Percentiles rank a stretch among this genome's conserved stretches.
phyloP scores from a whole-genome alignment of 2,113 vertebrate genomes.

The Heliornis fulica region DNA sequence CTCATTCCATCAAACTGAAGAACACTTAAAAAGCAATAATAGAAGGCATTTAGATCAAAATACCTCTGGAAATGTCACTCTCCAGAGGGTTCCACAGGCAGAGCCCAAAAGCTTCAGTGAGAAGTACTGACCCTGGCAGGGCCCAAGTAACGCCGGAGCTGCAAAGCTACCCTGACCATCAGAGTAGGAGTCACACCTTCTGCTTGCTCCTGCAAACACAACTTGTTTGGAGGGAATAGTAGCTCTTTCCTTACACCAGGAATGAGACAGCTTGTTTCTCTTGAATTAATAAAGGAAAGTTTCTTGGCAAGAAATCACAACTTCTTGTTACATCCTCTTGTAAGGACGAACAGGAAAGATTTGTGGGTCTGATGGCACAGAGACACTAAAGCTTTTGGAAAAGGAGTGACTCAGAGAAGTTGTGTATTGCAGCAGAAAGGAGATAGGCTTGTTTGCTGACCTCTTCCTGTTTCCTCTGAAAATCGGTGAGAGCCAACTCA shows the following conservation, averaged over 20 bases:
- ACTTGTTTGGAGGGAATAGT: background rate
- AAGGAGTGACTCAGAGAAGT: background rate
- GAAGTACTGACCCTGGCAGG: background rate
- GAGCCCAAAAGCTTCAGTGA: background rate
- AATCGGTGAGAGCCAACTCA: background rate
- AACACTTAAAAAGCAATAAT: background rate
- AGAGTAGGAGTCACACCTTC: background rate
- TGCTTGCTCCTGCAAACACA: background rate
- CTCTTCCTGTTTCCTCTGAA: background rate
- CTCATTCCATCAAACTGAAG: background rate
- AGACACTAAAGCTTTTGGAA: background rate
- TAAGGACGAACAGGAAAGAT: background rate
- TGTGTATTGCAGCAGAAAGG: background rate
- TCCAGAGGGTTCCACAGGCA: background rate
- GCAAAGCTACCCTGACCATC: background rate
- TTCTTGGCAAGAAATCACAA: background rate
- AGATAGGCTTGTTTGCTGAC: background rate
- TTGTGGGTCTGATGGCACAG: accelerated
- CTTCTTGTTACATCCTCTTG: background rate
- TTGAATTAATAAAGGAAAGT: background rate
- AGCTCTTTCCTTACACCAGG: background rate
- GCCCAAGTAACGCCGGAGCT: background rate
- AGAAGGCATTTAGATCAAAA: background rate
- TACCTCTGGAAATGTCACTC: background rate
- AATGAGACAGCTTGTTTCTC: background rate